Base-by-base conservation (phyloP, 2,888 invertebrate genomes). In the Aphidoletes aphidimyza region DNA sequence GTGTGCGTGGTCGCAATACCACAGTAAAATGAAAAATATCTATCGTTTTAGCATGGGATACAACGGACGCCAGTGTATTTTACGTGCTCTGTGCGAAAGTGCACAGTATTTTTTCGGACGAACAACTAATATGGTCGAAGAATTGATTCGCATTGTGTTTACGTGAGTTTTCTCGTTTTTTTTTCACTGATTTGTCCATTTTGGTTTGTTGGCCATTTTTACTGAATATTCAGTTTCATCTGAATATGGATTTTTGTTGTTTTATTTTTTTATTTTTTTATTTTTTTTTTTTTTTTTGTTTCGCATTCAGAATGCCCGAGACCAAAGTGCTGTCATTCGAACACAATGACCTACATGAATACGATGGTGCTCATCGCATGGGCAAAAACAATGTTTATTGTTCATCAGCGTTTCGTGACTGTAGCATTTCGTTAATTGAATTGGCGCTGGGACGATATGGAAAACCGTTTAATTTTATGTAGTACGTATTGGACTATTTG, bases 71-170 rank as follows among this genome's bases (percentile, higher is more conserved):
- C 91, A 92, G 9, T 95, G 95, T 87, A 91, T 95, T 59, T 89
- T 94, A 69, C 92, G 94, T 85, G 93, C 95, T 0, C 89, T 95
- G 0, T 95, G 95, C 88, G 95, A 95, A 88, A 93, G 94, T 2
- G 92, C 93, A 0, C 93, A 93, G 86, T 91, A 92, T 17, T 90
- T 95, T 49, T 22, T 49, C 19, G 91, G 92, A 14, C 92, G 92
- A 0, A 92, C 92, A 14, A 92, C 91, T 19, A 94, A 93, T 85
- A 92, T 94, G 90, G 89, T 94, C 0, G 93, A 94, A 86, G 94
- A 95, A 89, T 92, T 95, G 89, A 92, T 95, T 85, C 91, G 94
- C 87, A 92, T 92, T 22, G 90, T 94, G 36, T 94, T 95, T 86
- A 92, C 93, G 95, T 95, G 89, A 92, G 92, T 47, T 26, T n/a